Base-by-base conservation (phyloP, 2,797 vertebrate genomes). In the Alectoris magna region DNA sequence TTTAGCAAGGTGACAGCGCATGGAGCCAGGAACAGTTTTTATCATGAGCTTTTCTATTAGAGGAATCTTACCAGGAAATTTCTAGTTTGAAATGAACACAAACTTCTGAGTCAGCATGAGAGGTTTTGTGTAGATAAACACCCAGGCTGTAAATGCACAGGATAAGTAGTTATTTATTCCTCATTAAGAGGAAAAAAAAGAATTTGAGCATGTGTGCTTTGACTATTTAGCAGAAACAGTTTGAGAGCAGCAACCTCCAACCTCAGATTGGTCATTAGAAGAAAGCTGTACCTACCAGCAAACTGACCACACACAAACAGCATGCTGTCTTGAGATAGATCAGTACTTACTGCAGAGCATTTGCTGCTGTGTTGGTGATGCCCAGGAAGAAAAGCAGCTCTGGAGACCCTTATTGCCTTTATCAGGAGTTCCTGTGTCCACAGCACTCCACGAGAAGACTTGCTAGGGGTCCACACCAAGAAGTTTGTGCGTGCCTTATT, bases 311-410 rank as follows among this genome's bases (percentile, higher is more conserved):
- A 53, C 17, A 17, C 26, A 15, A 4, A 31, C 31, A 34, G 2
- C 1, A 2, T 2, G 2, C 6, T 19, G 6, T 8, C 3, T 67
- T 39, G 3, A 36, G 14, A 13, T 2, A 67, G 24, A 18, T 14
- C 34, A 14, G 36, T 22, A 13, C 11, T 58, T 22, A 21, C 15
- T 16, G 53, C 53, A 31, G 13, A 51, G 31, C 24, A 21, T 10
- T 34, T 71, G 13, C 34, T 81, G 11, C 49, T 43, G 4, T 23
- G 62, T 15, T 64, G 51, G 9, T 23, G 10, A 6, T 11, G n/a
- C 13, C 31, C 31, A 58, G 11, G 14, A 27, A 17, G 3, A 48
- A 2, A 43, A 17, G 8, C 15, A 22, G n/a, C 63, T 58, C 63
- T 51, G 34, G 59, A 83, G 16, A 14, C 1, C 3, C 5, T 66